These are phyloP conservation scores for Amphimallon solstitiale DNA, from an alignment of 2,888 invertebrate genomes.

Conservation along the genomic window DNA sequence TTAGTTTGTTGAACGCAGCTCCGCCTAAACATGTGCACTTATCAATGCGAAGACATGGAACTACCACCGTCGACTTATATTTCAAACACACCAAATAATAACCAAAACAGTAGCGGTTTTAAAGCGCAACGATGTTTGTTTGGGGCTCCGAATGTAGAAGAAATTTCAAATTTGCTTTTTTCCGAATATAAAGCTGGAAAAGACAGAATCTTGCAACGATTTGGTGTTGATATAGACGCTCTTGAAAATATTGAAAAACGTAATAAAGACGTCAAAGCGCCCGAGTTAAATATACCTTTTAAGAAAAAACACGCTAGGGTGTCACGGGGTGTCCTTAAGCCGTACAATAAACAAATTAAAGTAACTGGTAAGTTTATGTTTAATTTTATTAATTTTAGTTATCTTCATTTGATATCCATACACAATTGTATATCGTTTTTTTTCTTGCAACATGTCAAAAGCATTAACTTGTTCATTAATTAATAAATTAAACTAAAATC, in stretches of 20 bases:
- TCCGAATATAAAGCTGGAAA: slow-evolving; percentile 70
- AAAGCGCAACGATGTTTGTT: slow-evolving; percentile 69
- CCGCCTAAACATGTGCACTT: too few species aligned
- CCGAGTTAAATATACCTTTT: slow-evolving; percentile 36
- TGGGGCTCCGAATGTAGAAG: slow-evolving; percentile 69
- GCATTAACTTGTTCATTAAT: too few species aligned
- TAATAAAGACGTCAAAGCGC: slow-evolving; percentile 35
- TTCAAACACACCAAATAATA: too few species aligned
- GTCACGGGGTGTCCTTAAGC: slow-evolving; percentile 37
- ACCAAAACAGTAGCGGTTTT: too few species aligned
- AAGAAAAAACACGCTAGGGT: slow-evolving; percentile 33
- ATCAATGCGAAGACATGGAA: too few species aligned
- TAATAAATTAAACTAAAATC: too few species aligned
- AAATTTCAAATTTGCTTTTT: slow-evolving; percentile 68
- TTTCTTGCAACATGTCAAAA: too few species aligned
- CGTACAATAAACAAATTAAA: slow-evolving; percentile 43
- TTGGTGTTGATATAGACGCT: slow-evolving; percentile 70
- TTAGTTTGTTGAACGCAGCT: too few species aligned
- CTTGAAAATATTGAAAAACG: slow-evolving; percentile 38
- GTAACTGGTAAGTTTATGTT: slow-evolving; percentile 42
- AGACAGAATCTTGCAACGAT: slow-evolving; percentile 69
- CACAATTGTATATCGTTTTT: background rate
- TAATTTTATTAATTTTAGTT: background rate
- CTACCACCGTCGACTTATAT: too few species aligned
- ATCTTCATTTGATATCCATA: background rate